These are phyloP conservation scores for Murina feae DNA, from an alignment of 2,113 vertebrate genomes.

Conservation along the genomic window DNA sequence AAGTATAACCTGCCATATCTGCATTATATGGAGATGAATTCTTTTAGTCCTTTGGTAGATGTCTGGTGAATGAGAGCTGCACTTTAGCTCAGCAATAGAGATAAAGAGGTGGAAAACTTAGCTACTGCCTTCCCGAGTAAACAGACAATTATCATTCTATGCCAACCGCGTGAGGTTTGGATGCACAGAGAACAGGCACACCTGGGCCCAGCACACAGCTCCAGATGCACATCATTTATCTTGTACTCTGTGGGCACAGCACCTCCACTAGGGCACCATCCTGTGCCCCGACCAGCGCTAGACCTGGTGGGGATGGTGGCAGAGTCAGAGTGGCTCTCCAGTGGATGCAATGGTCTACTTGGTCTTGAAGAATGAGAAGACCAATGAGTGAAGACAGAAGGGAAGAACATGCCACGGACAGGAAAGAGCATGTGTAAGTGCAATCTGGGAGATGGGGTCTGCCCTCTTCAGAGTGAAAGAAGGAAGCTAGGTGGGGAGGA, in stretches of 20 bases:
- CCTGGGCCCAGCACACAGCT: not conserved
- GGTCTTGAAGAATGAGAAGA: not conserved
- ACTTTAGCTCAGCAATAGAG: not conserved
- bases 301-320: not conserved
- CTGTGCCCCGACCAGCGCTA: not conserved
- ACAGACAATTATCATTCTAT: fast-evolving
- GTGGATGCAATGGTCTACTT: not conserved
- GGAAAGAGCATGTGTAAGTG: not conserved
- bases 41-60: not conserved
- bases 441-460: not conserved
- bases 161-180: not conserved
- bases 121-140: not conserved
- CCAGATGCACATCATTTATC: not conserved
- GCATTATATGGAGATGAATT: not conserved
- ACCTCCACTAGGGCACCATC: fast-evolving
- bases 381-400: not conserved
- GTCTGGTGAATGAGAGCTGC: not conserved
- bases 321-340: not conserved
- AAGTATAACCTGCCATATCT: not conserved
- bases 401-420: not conserved
- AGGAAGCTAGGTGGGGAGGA: not conserved
- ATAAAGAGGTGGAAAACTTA: not conserved
- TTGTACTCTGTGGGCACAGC: not conserved
- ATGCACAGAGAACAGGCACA: not conserved
- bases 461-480: not conserved